A percentile compares a stretch with the other conserved stretches of the same genome.
Conservation (phyloP, 2,797 vertebrate genomes). For the Onychomys torridus region DNA sequence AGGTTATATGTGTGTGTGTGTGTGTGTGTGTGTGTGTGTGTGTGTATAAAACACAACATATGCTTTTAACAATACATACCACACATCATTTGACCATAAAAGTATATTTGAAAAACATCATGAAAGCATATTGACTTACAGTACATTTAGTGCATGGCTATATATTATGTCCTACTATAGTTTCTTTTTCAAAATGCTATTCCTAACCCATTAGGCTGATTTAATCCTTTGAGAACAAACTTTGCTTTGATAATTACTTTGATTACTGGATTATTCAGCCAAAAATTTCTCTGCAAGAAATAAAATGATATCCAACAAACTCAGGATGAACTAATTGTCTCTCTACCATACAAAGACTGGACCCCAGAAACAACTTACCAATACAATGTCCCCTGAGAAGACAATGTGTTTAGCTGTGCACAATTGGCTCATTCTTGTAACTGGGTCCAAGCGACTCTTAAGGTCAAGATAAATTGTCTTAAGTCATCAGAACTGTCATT, state of each 20-base stretch:
- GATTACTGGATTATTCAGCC: too few species aligned
- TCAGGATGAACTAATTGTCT: neutral
- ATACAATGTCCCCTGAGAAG: neutral
- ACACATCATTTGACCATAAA: neutral
- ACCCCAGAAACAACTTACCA: neutral
- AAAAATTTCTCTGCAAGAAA: neutral
- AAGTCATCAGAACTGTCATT: neutral
- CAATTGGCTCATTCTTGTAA: neutral
- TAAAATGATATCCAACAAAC: neutral
- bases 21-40: too few species aligned
- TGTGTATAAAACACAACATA: neutral
- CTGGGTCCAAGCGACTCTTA: neutral
- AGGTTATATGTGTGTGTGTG: too few species aligned
- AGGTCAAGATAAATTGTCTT: too few species aligned
- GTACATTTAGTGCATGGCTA: too few species aligned
- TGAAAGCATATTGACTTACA: neutral
- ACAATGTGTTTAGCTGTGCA: neutral
- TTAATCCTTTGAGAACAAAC: neutral
- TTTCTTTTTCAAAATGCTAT: neutral
- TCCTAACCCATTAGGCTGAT: neutral
- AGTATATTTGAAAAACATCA: neutral
- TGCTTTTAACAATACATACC: neutral
- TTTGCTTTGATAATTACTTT: slow-evolving; percentile 1
- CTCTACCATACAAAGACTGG: neutral
- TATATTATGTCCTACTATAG: neutral